phyloP scores from a whole-genome alignment of 2,888 invertebrate genomes.

The Cataglyphis albicans region DNA sequence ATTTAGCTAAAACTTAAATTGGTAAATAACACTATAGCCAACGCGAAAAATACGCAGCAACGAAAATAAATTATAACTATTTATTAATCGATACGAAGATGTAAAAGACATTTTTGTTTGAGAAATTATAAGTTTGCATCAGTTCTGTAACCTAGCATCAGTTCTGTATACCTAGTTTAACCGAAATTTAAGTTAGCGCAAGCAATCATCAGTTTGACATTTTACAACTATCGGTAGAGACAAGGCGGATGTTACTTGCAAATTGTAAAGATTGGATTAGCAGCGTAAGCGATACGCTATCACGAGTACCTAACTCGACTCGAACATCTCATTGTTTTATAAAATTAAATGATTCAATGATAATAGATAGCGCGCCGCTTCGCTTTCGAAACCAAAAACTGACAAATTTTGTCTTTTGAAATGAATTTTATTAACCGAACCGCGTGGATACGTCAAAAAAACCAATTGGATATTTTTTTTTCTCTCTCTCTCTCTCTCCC shows the following conservation, averaged over 20 bases:
- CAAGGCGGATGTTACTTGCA: constrained; percentile 27
- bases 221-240: constrained; percentile 3
- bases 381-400: constrained; percentile 12
- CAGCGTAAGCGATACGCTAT: constrained; percentile 19
- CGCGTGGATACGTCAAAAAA: constrained; percentile 41
- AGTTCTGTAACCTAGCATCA: constrained; percentile 36
- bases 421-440: constrained; percentile 49
- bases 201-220: constrained; percentile 9
- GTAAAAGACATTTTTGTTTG: constrained; percentile 13
- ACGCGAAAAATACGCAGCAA: constrained; percentile 34
- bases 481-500: background rate
- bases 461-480: constrained; percentile 20
- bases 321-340: constrained; percentile 23
- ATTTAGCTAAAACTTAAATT: constrained; percentile 43
- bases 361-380: constrained; percentile 26
- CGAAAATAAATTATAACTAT: constrained; percentile 45
- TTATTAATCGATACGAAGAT: constrained; percentile 37
- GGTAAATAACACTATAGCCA: constrained; percentile 47
- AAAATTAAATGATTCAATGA: constrained; percentile 29
- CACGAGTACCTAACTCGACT: constrained; percentile 27
- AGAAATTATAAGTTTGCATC: constrained; percentile 28
- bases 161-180: constrained; percentile 23
- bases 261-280: constrained; percentile 23
- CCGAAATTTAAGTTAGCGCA: constrained; percentile 27
- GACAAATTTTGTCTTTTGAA: constrained; percentile 19